Evolutionary conservation across 2,888 invertebrate genomes (phyloP), one percentile per base, ranked within the genome.

Genomic region (Myopa testacea): DNA sequence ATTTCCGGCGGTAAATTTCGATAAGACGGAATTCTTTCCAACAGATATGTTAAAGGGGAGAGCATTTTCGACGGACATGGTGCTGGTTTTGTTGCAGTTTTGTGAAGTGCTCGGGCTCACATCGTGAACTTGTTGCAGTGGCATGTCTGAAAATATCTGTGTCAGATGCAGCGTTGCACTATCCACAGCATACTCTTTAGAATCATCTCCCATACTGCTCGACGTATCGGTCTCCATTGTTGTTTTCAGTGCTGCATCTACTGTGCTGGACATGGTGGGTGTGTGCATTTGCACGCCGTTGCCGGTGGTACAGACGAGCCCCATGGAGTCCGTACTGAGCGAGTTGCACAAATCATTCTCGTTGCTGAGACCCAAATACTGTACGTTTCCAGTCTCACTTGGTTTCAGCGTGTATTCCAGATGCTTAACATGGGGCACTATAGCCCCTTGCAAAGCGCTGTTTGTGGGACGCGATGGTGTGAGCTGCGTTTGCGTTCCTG

Each of bases 91-190:
- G 8, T 8, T 26, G 10, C 45, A 14, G 12, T 12, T 62, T 12
- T 45, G 45, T 8, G 62, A 73, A 73, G 62, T 60, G 34, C 62
- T 73, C 5, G 73, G 62, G 16, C 34, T 38, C n/a, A 16, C 14
- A 50, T 69, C 50, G 14, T 75, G 72, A 37, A n/a, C 58, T 52
- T 69, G 77, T 50, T 76, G 76, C 37, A 75, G 69, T 14, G 79
- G 77, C 45, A 86, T 71, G 1, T 86, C 86, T 63, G 84, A 82
- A 5, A 86, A 69, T 50, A 86, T 74, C 76, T 86, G 84, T 10
- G 83, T 82, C 19, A 86, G 55, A 72, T 85, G 86, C 19, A 86
- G n/a, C 19, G 79, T 67, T n/a, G 78, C 76, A 52, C 37, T 79
- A 5, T 80, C 79, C 12, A 77, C 75, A 1, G 70, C 69, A 58